A percentile compares a stretch with the other conserved stretches of the same genome.
Evolutionary conservation across 2,888 invertebrate species (phyloP).

Genomic region (Idaea aversata): DNA sequence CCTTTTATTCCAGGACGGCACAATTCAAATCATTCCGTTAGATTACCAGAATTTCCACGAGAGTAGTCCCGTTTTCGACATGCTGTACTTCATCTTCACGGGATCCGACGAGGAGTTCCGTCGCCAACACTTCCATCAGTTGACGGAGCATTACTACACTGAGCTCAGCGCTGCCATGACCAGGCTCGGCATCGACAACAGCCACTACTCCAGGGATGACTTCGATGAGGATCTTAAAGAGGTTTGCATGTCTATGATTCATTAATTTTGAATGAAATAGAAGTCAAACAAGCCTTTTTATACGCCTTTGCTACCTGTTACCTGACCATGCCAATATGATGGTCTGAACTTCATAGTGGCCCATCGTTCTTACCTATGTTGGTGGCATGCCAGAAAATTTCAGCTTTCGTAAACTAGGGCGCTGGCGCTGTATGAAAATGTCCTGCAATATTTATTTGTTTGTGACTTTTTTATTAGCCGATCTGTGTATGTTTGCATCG

Average conservation of each 20-base stretch:
- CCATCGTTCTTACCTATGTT: too few species aligned
- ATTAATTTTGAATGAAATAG: background rate
- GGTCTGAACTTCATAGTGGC: conserved; percentile 15
- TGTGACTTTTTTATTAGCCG: too few species aligned
- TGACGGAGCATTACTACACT: conserved; percentile 43
- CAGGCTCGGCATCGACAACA: conserved; percentile 30
- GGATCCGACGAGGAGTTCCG: conserved; percentile 49
- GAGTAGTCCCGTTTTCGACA: conserved; percentile 41
- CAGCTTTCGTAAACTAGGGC: too few species aligned
- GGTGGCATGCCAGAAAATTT: too few species aligned
- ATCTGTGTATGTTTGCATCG: too few species aligned
- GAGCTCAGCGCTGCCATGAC: conserved; percentile 35
- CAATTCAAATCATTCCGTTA: conserved; percentile 35
- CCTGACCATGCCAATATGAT: too few species aligned
- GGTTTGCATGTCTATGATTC: conserved; percentile 24
- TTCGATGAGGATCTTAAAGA: conserved; percentile 43
- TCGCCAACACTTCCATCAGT: conserved; percentile 32
- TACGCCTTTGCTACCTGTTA: too few species aligned
- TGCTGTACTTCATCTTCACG: conserved; percentile 49
- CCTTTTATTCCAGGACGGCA: conserved; percentile 15
- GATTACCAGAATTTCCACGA: conserved; percentile 51
- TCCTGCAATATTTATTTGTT: too few species aligned
- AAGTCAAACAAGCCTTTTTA: too few species aligned
- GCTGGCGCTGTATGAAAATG: too few species aligned
- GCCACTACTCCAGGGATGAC: conserved; percentile 41